phyloP scores from a whole-genome alignment of 2,797 vertebrate species.

The Notolabrus celidotus region DNA sequence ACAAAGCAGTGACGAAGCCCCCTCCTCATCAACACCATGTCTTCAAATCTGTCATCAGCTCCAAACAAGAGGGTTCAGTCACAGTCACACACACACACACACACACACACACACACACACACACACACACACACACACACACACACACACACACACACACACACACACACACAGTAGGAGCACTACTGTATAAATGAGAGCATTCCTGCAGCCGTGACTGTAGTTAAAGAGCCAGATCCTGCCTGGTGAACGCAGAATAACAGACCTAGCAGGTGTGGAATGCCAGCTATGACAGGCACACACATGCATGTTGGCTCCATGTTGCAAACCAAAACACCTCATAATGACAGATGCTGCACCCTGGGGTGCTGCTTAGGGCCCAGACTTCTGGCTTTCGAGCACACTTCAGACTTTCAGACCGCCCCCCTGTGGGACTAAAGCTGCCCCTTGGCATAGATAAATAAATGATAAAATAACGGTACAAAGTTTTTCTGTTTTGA shows the following conservation, averaged over 20 bases:
- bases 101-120: conserved; percentile 16
- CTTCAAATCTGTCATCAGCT: conserved; percentile 69
- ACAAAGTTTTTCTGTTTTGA: background rate
- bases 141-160: conserved; percentile 8
- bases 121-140: conserved; percentile 15
- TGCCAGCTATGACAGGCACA: conserved; percentile 61
- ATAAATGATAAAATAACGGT: background rate
- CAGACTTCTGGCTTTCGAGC: conserved; percentile 6
- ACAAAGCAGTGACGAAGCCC: conserved; percentile 47
- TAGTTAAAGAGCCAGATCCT: conserved; percentile 59
- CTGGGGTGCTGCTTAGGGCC: conserved; percentile 24
- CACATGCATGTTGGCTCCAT: conserved; percentile 50
- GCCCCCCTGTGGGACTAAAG: background rate
- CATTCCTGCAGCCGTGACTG: conserved; percentile 58
- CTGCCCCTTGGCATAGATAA: background rate
- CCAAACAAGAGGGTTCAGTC: conserved; percentile 53
- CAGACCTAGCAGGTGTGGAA: conserved; percentile 71
- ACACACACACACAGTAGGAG: conserved; percentile 27
- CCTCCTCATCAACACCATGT: conserved; percentile 39
- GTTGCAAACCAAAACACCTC: conserved; percentile 62
- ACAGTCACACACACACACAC: conserved; percentile 2
- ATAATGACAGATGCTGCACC: conserved; percentile 72
- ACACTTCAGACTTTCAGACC: background rate
- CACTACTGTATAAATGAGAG: conserved; percentile 45
- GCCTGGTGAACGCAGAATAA: conserved; percentile 60